Evolutionary conservation across 64 coral and sea anemone genomes (phyloP).

Genomic region (Pocillopora damicornis): DNA sequence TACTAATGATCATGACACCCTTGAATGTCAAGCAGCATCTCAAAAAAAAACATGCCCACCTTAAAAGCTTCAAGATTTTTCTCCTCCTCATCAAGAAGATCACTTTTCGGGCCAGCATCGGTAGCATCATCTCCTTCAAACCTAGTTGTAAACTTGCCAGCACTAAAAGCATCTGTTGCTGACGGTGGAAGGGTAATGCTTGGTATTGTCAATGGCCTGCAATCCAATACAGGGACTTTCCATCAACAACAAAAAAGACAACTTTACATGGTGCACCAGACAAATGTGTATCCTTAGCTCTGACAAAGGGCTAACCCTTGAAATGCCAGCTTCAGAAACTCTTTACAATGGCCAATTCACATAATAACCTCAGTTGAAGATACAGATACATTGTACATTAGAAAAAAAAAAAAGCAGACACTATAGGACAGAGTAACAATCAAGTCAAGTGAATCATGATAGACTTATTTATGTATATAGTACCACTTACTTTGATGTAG

Average conservation of each 20-base stretch:
- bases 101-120: conserved; percentile 49
- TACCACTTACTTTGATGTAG: conserved; percentile 63
- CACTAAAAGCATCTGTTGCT: conserved; percentile 65
- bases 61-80: conserved; percentile 76
- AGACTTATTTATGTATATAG: too few species aligned
- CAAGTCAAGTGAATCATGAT: background rate
- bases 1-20: too few species aligned
- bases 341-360: too few species aligned
- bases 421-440: background rate
- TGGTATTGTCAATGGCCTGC: conserved; percentile 57
- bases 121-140: conserved; percentile 61
- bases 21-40: too few species aligned
- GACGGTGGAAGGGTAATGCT: conserved; percentile 62
- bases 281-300: too few species aligned
- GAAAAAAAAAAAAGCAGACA: background rate
- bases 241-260: background rate
- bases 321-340: too few species aligned
- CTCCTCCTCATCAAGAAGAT: conserved; percentile 65
- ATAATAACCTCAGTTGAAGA: too few species aligned
- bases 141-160: conserved; percentile 63
- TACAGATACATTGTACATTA: too few species aligned
- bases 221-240: background rate
- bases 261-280: background rate
- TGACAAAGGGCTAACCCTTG: too few species aligned
- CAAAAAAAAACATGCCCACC: conserved; percentile 1